Conservation (phyloP, 1,140 invertebrate genomes). For the Zaprionus inermis region DNA sequence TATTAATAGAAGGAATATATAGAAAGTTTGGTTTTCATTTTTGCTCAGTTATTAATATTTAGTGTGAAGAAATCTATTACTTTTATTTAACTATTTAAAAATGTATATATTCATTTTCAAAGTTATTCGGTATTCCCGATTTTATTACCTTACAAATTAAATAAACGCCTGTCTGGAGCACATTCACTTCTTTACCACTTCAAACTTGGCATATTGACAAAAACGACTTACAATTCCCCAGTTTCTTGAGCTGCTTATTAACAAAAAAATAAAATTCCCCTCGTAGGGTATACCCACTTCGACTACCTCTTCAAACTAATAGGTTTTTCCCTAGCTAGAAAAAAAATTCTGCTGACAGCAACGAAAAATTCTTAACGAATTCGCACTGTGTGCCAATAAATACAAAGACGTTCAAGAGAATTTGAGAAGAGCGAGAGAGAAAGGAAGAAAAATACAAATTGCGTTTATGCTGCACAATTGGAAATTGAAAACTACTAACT, state of each 20-base stretch:
- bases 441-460: conserved; percentile 40
- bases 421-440: background rate
- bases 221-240: background rate
- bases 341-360: conserved; percentile 41
- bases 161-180: background rate
- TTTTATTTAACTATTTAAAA: too few species aligned
- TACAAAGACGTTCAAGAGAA: conserved; percentile 8
- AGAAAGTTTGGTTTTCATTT: too few species aligned
- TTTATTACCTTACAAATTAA: too few species aligned
- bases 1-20: too few species aligned
- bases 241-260: background rate
- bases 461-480: conserved; percentile 54
- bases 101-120: too few species aligned
- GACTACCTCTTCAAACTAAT: background rate
- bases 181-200: background rate
- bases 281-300: background rate
- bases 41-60: too few species aligned
- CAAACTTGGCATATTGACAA: background rate
- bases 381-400: conserved; percentile 25
- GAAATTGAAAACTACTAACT: conserved; percentile 46
- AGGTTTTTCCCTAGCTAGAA: background rate
- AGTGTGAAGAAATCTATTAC: too few species aligned
- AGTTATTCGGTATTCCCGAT: too few species aligned
- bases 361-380: conserved; percentile 45
- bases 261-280: background rate